Evolutionary conservation across 2,113 vertebrate genomes (phyloP).

Genomic region (Pycnonotus jocosus): DNA sequence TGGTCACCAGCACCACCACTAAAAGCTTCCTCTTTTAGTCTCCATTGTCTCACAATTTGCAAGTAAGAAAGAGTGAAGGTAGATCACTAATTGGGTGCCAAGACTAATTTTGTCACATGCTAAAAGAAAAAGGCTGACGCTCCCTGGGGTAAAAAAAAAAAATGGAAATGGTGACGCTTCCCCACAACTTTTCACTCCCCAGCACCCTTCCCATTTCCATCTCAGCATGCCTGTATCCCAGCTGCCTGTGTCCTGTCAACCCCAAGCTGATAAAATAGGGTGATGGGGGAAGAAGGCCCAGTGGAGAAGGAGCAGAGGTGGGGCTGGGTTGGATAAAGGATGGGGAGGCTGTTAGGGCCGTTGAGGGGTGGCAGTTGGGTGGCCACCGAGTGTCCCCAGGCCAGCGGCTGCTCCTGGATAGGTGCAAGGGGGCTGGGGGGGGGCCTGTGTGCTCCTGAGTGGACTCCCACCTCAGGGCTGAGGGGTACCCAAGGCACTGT

Average conservation of each 20-base stretch:
- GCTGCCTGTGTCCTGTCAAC: rapidly evolving
- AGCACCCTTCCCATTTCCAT: background rate
- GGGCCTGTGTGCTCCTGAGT: rapidly evolving
- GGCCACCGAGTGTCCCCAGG: rapidly evolving
- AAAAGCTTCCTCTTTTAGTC: background rate
- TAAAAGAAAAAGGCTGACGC: background rate
- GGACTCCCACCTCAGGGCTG: no score
- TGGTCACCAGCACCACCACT: rapidly evolving
- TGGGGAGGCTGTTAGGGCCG: rapidly evolving
- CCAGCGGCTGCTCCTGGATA: rapidly evolving
- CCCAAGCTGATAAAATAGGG: background rate
- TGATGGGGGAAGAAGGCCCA: rapidly evolving
- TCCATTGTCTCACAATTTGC: rapidly evolving
- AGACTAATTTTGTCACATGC: background rate
- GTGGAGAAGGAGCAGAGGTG: rapidly evolving
- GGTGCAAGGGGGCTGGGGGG: rapidly evolving
- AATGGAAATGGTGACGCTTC: rapidly evolving
- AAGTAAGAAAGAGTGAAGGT: background rate
- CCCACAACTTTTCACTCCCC: rapidly evolving
- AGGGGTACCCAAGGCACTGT: background rate
- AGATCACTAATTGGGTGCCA: background rate
- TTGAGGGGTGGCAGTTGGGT: background rate
- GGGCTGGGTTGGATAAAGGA: rapidly evolving
- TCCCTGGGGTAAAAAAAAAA: background rate
- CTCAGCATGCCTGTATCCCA: background rate